These are phyloP conservation scores for Melanerpes aurifrons DNA, from an alignment of 2,113 vertebrate genomes.

Conservation along the genomic window DNA sequence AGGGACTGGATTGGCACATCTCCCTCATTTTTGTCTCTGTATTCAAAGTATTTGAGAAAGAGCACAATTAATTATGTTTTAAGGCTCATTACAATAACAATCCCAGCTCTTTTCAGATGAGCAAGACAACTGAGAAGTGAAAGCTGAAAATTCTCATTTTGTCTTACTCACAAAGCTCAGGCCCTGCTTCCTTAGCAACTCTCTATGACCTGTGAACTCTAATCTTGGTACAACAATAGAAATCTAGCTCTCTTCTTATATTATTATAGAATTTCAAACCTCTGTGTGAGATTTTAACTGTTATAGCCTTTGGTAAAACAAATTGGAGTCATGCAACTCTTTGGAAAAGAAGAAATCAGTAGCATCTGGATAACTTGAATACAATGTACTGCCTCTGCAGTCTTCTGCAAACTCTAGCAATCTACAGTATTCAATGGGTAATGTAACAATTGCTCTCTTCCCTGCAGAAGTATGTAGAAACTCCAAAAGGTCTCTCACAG, in stretches of 20 bases:
- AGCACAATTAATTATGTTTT: constrained; percentile 33
- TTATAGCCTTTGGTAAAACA: neutral
- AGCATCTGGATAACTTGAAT: neutral
- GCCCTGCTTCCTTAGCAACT: neutral
- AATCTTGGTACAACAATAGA: neutral
- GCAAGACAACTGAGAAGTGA: neutral
- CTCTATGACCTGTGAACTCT: neutral
- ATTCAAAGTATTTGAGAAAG: neutral
- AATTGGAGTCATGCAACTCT: neutral
- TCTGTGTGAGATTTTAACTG: neutral
- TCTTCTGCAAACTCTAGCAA: neutral
- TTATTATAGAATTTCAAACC: neutral
- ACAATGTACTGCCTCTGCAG: neutral
- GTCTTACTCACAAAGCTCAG: neutral
- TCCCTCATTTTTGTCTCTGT: neutral
- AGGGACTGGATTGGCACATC: neutral
- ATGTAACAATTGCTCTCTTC: neutral
- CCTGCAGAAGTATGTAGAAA: neutral
- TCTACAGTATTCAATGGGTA: neutral
- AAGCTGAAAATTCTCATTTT: constrained; percentile 20
- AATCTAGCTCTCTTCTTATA: neutral
- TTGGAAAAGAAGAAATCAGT: constrained; percentile 1
- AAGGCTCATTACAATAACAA: constrained; percentile 27
- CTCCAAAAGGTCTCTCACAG: neutral
- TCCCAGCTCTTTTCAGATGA: neutral